Conservation (phyloP, 2,113 vertebrate species). For the Platanista minor region DNA sequence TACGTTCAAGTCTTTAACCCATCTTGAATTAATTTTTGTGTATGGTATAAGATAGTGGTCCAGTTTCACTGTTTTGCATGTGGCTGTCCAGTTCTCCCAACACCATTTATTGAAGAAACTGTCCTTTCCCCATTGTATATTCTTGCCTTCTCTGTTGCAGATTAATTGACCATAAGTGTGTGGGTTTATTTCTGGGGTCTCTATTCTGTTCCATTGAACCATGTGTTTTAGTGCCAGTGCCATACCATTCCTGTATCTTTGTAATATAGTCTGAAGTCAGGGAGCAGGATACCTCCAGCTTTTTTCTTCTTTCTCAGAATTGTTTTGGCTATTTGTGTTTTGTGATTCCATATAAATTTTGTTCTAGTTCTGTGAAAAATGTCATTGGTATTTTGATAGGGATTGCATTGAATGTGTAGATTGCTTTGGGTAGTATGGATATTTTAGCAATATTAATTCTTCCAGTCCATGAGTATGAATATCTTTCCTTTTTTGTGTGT, state of each 20-base stretch:
- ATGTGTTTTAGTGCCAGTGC: neutral
- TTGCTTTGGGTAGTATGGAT: neutral
- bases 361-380: neutral
- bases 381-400: neutral
- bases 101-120: neutral
- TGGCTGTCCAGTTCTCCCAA: neutral
- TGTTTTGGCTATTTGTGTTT: neutral
- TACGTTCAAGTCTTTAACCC: neutral
- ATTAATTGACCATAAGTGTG: neutral
- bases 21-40: neutral
- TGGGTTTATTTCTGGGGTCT: neutral
- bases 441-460: neutral
- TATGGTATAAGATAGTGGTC: neutral
- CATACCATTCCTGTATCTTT: neutral
- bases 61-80: neutral
- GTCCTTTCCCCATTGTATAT: neutral
- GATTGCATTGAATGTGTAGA: neutral
- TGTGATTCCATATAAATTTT: neutral
- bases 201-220: neutral
- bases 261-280: neutral
- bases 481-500: neutral
- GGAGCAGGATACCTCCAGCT: neutral
- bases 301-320: neutral
- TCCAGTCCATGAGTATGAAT: neutral
- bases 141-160: neutral